phyloP scores from a whole-genome alignment of 2,888 invertebrate genomes.

The Tinea pellionella region DNA sequence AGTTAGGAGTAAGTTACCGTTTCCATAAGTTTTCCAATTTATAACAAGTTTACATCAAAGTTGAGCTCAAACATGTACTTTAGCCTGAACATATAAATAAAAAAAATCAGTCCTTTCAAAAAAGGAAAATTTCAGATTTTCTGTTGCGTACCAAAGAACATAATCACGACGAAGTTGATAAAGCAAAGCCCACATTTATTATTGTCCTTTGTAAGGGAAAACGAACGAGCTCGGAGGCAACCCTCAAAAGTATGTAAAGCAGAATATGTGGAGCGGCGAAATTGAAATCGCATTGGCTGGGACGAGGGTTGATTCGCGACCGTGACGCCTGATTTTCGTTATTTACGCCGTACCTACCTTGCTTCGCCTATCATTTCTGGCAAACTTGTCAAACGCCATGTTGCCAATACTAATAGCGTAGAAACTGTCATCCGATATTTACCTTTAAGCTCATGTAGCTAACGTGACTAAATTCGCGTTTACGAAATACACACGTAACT shows the following conservation, averaged over 20 bases:
- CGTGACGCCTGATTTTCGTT: conserved; percentile 4
- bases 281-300: conserved; percentile 42
- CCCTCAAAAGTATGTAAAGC: conserved; percentile 29
- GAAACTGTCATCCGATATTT: conserved; percentile 2
- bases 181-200: conserved; percentile 36
- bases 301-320: conserved; percentile 20
- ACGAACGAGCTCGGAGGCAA: conserved; percentile 28
- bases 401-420: conserved; percentile 3
- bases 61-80: conserved; percentile 7
- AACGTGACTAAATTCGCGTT: not conserved
- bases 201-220: conserved; percentile 43
- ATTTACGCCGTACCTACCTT: not conserved
- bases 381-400: conserved; percentile 10
- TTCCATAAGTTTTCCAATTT: conserved; percentile 11
- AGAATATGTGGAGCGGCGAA: conserved; percentile 38
- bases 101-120: conserved; percentile 15
- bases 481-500: too few species aligned
- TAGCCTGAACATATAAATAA: not conserved
- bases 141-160: conserved; percentile 16
- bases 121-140: conserved; percentile 19
- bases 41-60: not conserved
- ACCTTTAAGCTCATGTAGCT: conserved; percentile 4
- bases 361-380: conserved; percentile 5
- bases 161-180: conserved; percentile 24
- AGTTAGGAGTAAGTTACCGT: not conserved